phyloP scores from a whole-genome alignment of 2,797 vertebrate species.

The Sternotherus odoratus region DNA sequence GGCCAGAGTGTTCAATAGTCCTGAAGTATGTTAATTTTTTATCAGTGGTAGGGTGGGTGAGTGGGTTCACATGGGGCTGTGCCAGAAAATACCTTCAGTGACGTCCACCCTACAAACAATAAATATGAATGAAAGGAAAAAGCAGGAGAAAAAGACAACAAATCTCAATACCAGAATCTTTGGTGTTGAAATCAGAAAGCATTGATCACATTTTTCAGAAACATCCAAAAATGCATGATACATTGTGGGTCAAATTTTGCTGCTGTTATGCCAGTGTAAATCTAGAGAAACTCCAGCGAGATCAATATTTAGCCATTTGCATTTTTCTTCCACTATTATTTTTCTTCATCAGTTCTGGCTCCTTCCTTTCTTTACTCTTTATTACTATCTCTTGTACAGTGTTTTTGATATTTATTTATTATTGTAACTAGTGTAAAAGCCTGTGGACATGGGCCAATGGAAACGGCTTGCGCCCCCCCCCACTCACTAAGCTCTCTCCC shows the following conservation, averaged over 20 bases:
- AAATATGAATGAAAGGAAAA: background rate
- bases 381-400: background rate
- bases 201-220: background rate
- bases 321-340: background rate
- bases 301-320: background rate
- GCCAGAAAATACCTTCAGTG: background rate
- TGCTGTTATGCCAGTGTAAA: background rate
- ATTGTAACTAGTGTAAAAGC: too few species aligned
- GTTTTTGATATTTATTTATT: background rate
- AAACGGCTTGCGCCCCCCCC: too few species aligned
- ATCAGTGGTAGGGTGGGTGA: background rate
- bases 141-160: background rate
- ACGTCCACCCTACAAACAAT: background rate
- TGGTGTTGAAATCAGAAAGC: background rate
- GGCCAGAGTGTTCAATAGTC: background rate
- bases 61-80: background rate
- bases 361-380: background rate
- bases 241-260: background rate
- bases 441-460: too few species aligned
- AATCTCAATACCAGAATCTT: background rate
- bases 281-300: background rate
- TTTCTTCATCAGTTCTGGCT: background rate
- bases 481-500: too few species aligned
- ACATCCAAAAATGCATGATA: background rate
- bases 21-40: background rate